Base-by-base conservation (phyloP, 2,797 vertebrate species). In the Synanceia verrucosa region DNA sequence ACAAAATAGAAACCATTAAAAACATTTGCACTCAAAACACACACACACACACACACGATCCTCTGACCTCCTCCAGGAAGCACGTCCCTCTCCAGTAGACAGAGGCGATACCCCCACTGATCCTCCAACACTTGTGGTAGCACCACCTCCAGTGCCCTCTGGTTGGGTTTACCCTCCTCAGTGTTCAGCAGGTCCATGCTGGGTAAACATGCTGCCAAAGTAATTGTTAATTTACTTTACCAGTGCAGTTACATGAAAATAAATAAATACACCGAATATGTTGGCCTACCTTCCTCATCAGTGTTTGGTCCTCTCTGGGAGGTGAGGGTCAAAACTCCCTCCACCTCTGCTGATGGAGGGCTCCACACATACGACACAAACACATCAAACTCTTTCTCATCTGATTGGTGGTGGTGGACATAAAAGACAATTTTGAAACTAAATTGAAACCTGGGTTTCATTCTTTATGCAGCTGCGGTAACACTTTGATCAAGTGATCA, bases 61-160 rank as follows among this genome's bases (percentile, higher is more conserved):
- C 8, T 60, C 89, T 88, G 73, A 98, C 97, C 96, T 95, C 96
- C 96, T 78, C 97, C 97, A 0, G 97, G 96, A 44, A 94, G 87
- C 62, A 96, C 61, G 33, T 98, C 96, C 84, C 97, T 94, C 80
- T 98, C 96, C 64, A 95, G 80, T 71, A 98, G 92, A 77, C 95
- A 97, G 56, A 98, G 79, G 9, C 90, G 95, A 75, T 97, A 97
- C 8, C 95, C 95, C 33, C 95, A 95, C 84, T 84, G 89, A 26
- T 94, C 92, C 91, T 98, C 97, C 51, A 98, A 73, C 21, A 95
- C 79, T 4, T 87, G 85, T n/a, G 94, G 94, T 34, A 98, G 86
- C 83, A 95, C 88, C 59, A 71, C 78, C 59, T 95, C 80, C 3
- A 80, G 67, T 11, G 73, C 60, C 31, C 9, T 66, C 47, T 74